Base-by-base conservation (phyloP, 2,113 vertebrate species). In the Oxyura jamaicensis region DNA sequence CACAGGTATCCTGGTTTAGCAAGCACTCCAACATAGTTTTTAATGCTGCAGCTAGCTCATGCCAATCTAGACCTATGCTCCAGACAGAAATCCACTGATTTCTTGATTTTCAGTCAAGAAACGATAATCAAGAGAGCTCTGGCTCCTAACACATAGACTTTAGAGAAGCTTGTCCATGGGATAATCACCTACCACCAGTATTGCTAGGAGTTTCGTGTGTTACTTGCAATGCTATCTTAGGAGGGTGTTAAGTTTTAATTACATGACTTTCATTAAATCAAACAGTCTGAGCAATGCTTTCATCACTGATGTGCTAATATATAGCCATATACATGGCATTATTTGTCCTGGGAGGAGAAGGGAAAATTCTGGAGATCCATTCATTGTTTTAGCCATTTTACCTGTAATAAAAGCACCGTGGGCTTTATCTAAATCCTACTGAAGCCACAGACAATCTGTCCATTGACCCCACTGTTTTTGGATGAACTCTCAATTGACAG, bases 11-110 rank as follows among this genome's bases (percentile, higher is more conserved):
- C 44, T 28, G 36, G 22, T 31, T 35, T 13, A 75, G 44, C 31
- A n/a, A 33, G 36, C 4, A 4, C 13, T 14, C 44, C 31, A 3
- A 11, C 1, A 3, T 1, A 16, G 21, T 8, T 46, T 12, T 22
- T 42, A 69, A 6, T 8, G 25, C 9, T 67, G 58, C 58, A 79
- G 52, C 25, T 21, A 17, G 2, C 1, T 29, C 60, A 8, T 1
- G 20, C 8, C 79, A n/a, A 53, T 5, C 19, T 17, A 68, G 20
- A 75, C 22, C 35, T 28, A 3, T 14, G 18, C 28, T n/a, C 35
- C 67, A 62, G 21, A 21, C 33, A 62, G 14, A 72, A 89, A 79
- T 35, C 39, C 41, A 22, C 19, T 11, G 4, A 53, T 72, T 72
- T 72, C 29, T 13, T 11, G 4, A 53, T 72, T 72, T 72, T 36